These are phyloP conservation scores for Nymphicus hollandicus DNA, from an alignment of 2,113 vertebrate genomes.

Conservation along the genomic window DNA sequence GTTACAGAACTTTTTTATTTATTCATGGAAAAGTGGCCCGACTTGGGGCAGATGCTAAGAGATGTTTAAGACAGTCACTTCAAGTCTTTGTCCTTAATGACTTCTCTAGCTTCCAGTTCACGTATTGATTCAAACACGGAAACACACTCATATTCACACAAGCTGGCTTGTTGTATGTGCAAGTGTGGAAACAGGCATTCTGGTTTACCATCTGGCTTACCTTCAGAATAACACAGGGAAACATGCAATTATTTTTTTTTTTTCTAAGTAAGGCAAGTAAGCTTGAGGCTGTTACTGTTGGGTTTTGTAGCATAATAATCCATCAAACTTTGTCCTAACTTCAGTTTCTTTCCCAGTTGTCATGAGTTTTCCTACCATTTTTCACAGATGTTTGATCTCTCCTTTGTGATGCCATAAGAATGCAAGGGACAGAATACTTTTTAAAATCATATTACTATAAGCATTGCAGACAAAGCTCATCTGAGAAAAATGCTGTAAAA, in stretches of 20 bases:
- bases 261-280: background rate
- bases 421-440: background rate
- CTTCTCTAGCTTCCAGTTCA: background rate
- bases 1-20: background rate
- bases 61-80: background rate
- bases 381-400: background rate
- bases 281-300: background rate
- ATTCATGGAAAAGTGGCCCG: background rate
- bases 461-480: background rate
- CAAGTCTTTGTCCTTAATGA: background rate
- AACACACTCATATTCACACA: background rate
- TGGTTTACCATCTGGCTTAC: background rate
- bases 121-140: rapidly evolving
- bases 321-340: background rate
- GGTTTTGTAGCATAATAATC: background rate
- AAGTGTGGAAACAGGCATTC: background rate
- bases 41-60: background rate
- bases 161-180: background rate
- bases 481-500: background rate
- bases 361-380: background rate
- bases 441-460: background rate
- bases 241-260: background rate
- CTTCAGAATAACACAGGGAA: background rate
- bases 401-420: background rate
- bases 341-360: background rate